Percentiles rank a stretch among this genome's conserved stretches.
Evolutionary conservation across 92 coral and sea anemone species (phyloP).

Genomic region (Palythoa grandis): DNA sequence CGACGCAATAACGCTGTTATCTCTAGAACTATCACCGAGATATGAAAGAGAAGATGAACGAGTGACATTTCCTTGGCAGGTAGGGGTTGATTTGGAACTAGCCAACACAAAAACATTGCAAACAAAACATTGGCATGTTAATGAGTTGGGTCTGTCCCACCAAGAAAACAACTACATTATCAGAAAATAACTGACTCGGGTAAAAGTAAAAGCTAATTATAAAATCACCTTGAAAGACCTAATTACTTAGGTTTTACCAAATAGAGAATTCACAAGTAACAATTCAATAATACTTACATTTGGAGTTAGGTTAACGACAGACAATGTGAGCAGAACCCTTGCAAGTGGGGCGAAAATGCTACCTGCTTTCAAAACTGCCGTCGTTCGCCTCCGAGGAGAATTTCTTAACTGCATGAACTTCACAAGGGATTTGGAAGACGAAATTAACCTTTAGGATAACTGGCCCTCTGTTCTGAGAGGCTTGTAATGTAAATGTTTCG

Average conservation of each 20-base stretch:
- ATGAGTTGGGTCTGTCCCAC: slow-evolving; percentile 2
- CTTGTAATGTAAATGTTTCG: slow-evolving; percentile 20
- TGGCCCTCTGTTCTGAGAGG: slow-evolving; percentile 25
- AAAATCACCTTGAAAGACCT: background rate
- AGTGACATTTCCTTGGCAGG: background rate
- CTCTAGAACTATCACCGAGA: background rate
- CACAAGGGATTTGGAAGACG: slow-evolving; percentile 56
- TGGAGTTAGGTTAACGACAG: slow-evolving; percentile 25
- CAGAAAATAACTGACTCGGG: slow-evolving; percentile 22
- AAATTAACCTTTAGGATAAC: slow-evolving; percentile 48
- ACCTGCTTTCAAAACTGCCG: slow-evolving; percentile 71
- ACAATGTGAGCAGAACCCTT: slow-evolving; percentile 37
- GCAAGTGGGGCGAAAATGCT: slow-evolving; percentile 23
- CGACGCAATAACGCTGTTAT: background rate
- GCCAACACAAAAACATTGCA: slow-evolving; percentile 32
- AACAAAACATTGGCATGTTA: slow-evolving; percentile 29
- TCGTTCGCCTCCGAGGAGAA: slow-evolving; percentile 63
- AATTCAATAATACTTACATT: slow-evolving; percentile 25
- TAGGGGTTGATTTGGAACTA: background rate
- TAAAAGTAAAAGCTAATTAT: slow-evolving; percentile 8
- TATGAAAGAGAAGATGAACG: background rate
- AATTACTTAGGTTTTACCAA: background rate
- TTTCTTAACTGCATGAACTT: slow-evolving; percentile 76
- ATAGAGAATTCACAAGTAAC: background rate
- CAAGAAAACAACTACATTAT: slow-evolving; percentile 15